A percentile compares a stretch with the other conserved stretches of the same genome.
phyloP scores from a whole-genome alignment of 1,140 invertebrate species.

The Geopemphigus sp. region DNA sequence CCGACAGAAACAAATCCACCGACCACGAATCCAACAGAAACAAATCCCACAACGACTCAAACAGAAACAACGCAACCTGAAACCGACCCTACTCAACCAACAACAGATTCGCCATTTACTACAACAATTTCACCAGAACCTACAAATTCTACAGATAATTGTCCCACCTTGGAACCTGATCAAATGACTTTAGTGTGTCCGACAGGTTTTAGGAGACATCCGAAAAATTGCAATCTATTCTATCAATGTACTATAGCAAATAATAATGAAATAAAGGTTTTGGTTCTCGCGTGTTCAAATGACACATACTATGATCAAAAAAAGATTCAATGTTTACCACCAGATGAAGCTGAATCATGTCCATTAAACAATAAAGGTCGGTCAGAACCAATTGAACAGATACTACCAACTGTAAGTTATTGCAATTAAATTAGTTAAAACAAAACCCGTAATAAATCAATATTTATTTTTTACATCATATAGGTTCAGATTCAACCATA shows the following conservation, averaged over 20 bases:
- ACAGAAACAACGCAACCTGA: constrained; percentile 39
- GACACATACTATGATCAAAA: constrained; percentile 73
- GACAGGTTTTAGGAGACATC: constrained; percentile 76
- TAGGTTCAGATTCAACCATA: constrained; percentile 63
- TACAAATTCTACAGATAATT: constrained; percentile 43
- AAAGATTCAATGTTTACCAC: constrained; percentile 67
- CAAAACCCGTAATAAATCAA: background rate
- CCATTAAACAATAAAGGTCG: background rate
- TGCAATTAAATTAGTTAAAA: constrained; percentile 29
- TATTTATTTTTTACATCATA: constrained; percentile 55
- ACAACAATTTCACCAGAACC: constrained; percentile 27
- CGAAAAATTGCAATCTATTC: constrained; percentile 78
- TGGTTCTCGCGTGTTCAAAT: constrained; percentile 72
- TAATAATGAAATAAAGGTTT: constrained; percentile 68
- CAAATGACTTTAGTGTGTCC: constrained; percentile 73
- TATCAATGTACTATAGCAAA: constrained; percentile 74
- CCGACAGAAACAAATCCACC: constrained; percentile 39
- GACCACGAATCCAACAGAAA: constrained; percentile 14
- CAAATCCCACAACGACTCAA: constrained; percentile 30
- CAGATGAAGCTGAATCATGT: constrained; percentile 52
- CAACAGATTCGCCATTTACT: constrained; percentile 35
- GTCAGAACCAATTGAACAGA: background rate
- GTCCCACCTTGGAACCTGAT: constrained; percentile 56
- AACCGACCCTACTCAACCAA: constrained; percentile 39
- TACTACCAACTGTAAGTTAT: constrained; percentile 20